These are phyloP conservation scores for Pararge aegeria DNA, from an alignment of 1,140 invertebrate genomes.

Conservation along the genomic window DNA sequence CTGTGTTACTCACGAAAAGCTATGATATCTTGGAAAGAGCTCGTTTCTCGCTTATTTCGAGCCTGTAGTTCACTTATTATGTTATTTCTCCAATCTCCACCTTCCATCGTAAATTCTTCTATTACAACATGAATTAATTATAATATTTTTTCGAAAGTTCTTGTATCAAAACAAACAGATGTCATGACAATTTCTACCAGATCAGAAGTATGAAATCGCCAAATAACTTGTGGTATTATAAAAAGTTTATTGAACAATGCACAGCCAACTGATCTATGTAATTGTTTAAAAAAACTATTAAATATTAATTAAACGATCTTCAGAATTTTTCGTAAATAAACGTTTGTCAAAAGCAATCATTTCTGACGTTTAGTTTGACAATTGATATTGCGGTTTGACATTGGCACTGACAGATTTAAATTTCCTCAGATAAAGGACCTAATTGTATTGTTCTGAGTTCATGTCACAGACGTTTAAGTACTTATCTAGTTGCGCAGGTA, in stretches of 20 bases:
- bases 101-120: slow-evolving; percentile 50
- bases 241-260: not conserved
- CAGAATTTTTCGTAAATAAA: slow-evolving; percentile 28
- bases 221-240: not conserved
- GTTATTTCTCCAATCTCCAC: slow-evolving; percentile 71
- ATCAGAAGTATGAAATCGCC: not conserved
- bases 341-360: slow-evolving; percentile 11
- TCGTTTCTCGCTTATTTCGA: slow-evolving; percentile 72
- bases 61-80: slow-evolving; percentile 69
- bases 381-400: not conserved
- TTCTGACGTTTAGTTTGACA: not conserved
- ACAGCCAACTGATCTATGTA: not conserved
- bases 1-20: slow-evolving; percentile 74
- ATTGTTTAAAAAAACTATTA: slow-evolving; percentile 7
- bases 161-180: slow-evolving; percentile 66
- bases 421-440: not conserved
- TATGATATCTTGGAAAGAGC: slow-evolving; percentile 74
- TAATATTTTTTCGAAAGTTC: slow-evolving; percentile 36
- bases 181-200: slow-evolving; percentile 41
- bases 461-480: too few relatives aligned
- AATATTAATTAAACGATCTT: not conserved
- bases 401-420: slow-evolving; percentile 15
- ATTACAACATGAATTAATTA: slow-evolving; percentile 41
- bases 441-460: not conserved
- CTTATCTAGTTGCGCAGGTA: too few relatives aligned